Conservation (phyloP, 1,140 invertebrate genomes). For the Brachionus rotundiformis region DNA sequence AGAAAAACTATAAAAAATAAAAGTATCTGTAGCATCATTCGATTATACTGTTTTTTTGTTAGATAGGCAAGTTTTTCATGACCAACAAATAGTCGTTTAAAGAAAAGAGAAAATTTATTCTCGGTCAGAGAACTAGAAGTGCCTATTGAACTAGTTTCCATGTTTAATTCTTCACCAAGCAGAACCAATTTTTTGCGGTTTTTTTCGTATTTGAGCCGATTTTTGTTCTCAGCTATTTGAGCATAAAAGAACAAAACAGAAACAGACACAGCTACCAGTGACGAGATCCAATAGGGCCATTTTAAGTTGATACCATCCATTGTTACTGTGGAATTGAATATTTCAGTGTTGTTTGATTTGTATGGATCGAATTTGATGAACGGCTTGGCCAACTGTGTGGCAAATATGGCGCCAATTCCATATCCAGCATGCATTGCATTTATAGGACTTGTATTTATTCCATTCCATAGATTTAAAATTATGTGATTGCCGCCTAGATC, state of each 20-base stretch:
- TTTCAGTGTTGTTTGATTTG: background rate
- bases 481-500: conserved; percentile 38
- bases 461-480: conserved; percentile 15
- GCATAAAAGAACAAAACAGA: background rate
- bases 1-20: conserved; percentile 23
- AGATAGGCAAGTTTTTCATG: background rate
- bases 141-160: background rate
- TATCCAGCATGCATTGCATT: conserved; percentile 52
- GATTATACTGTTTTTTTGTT: background rate
- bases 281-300: conserved; percentile 13
- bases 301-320: conserved; percentile 6
- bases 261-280: background rate
- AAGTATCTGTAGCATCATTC: background rate
- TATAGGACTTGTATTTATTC: conserved; percentile 22
- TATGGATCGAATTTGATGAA: conserved; percentile 40
- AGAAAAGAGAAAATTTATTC: background rate
- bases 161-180: background rate
- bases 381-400: conserved; percentile 22
- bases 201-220: background rate
- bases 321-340: background rate
- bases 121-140: background rate
- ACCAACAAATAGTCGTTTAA: background rate
- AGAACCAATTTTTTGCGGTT: background rate
- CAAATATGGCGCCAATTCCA: conserved; percentile 45
- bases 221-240: conserved; percentile 14